Evolutionary conservation across 2,888 invertebrate species (phyloP).

Genomic region (Elmis aenea): DNA sequence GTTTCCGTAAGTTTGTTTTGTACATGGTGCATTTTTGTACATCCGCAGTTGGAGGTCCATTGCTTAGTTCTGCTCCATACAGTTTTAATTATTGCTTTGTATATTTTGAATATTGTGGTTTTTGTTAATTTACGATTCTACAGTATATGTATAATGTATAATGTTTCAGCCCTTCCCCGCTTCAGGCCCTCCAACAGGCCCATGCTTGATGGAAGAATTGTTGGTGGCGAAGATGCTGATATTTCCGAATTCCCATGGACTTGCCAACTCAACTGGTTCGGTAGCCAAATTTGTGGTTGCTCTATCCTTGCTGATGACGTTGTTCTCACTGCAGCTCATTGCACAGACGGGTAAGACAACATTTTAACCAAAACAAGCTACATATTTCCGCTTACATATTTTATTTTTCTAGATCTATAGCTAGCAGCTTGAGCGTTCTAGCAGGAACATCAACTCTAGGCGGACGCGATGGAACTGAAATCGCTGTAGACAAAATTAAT

Average conservation of each 20-base stretch:
- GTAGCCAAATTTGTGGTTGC: constrained; percentile 11
- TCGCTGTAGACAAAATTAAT: constrained; percentile 13
- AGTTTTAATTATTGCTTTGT: too few species aligned
- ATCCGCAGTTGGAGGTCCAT: too few species aligned
- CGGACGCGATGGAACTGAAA: constrained; percentile 14
- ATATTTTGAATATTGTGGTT: too few species aligned
- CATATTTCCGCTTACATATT: constrained; percentile 2
- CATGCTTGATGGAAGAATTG: background rate
- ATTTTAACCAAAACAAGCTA: background rate
- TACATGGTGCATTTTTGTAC: too few species aligned
- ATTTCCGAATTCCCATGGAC: background rate
- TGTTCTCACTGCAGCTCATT: constrained; percentile 12
- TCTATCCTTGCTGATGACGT: constrained; percentile 5
- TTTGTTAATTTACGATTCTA: too few species aligned
- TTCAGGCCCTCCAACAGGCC: too few species aligned
- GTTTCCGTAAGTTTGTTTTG: too few species aligned
- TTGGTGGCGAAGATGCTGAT: background rate
- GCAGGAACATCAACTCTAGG: constrained; percentile 18
- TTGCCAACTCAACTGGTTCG: background rate
- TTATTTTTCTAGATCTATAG: constrained; percentile 1
- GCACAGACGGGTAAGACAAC: constrained; percentile 8
- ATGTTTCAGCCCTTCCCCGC: too few species aligned
- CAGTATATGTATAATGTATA: too few species aligned
- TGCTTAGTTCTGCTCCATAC: too few species aligned
- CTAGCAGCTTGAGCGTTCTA: constrained; percentile 13